These are phyloP conservation scores for Polydrusus pterygomalis DNA, from an alignment of 2,888 invertebrate genomes.

Conservation along the genomic window DNA sequence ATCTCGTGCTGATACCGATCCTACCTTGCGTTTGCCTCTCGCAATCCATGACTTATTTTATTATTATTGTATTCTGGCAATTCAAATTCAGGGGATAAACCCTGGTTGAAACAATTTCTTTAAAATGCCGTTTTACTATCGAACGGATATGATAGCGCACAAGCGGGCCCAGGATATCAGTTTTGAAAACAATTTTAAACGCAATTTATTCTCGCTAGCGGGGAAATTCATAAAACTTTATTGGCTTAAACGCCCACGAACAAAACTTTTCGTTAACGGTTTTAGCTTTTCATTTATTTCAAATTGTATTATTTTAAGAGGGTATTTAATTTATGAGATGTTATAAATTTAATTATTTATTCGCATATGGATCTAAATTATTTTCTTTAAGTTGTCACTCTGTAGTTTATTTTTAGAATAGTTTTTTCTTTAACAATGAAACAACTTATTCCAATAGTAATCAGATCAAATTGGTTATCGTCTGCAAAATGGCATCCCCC, in stretches of 20 bases:
- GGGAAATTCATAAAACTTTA: conserved; percentile 54
- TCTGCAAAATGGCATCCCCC: too few relatives aligned
- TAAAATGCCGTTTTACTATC: conserved; percentile 55
- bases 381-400: too few relatives aligned
- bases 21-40: conserved; percentile 55
- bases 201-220: conserved; percentile 52
- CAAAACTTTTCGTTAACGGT: conserved; percentile 43
- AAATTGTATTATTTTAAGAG: conserved; percentile 31
- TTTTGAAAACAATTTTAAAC: conserved; percentile 54
- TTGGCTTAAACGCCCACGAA: conserved; percentile 49
- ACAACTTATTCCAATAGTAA: too few relatives aligned
- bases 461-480: too few relatives aligned
- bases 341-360: conserved; percentile 17
- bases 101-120: conserved; percentile 55
- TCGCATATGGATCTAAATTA: neutral
- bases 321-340: conserved; percentile 16
- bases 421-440: too few relatives aligned
- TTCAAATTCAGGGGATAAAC: conserved; percentile 54
- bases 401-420: too few relatives aligned
- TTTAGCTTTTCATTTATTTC: conserved; percentile 37
- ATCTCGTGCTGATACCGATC: conserved; percentile 58
- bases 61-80: conserved; percentile 61
- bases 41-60: conserved; percentile 62
- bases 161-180: conserved; percentile 52
- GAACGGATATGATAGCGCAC: conserved; percentile 50